Percentiles rank a stretch among this genome's conserved stretches.
phyloP scores from a whole-genome alignment of 2,888 invertebrate species.

The Thyatira batis region DNA sequence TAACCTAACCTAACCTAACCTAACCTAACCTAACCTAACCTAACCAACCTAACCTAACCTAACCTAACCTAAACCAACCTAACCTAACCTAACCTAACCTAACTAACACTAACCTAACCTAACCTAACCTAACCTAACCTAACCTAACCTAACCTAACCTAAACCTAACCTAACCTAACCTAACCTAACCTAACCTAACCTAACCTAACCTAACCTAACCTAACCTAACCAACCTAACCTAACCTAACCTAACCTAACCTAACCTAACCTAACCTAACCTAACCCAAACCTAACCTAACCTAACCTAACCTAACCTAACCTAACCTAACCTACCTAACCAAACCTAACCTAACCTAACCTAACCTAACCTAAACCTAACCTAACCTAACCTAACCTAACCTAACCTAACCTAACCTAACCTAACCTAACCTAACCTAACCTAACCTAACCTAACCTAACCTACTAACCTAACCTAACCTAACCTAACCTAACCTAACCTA shows the following conservation, averaged over 20 bases:
- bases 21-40: slow-evolving; percentile 3
- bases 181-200: slow-evolving; percentile 19
- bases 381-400: too few species aligned
- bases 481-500: too few species aligned
- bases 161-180: slow-evolving; percentile 21
- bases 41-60: slow-evolving; percentile 13
- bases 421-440: too few species aligned
- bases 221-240: slow-evolving; percentile 14
- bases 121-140: slow-evolving; percentile 18
- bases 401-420: too few species aligned
- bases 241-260: slow-evolving; percentile 14
- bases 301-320: slow-evolving; percentile 15
- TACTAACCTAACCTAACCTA: too few species aligned
- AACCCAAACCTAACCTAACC: slow-evolving; percentile 13
- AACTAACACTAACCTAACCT: slow-evolving; percentile 12
- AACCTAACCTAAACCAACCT: slow-evolving; percentile 22
- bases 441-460: too few species aligned
- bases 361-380: too few species aligned
- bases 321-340: slow-evolving; percentile 6
- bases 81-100: slow-evolving; percentile 21
- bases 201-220: slow-evolving; percentile 13
- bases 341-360: slow-evolving; percentile 10
- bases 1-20: not conserved
- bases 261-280: slow-evolving; percentile 15
- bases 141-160: slow-evolving; percentile 19